phyloP scores from a whole-genome alignment of 2,888 invertebrate species.

The Malthinus flaveolus region DNA sequence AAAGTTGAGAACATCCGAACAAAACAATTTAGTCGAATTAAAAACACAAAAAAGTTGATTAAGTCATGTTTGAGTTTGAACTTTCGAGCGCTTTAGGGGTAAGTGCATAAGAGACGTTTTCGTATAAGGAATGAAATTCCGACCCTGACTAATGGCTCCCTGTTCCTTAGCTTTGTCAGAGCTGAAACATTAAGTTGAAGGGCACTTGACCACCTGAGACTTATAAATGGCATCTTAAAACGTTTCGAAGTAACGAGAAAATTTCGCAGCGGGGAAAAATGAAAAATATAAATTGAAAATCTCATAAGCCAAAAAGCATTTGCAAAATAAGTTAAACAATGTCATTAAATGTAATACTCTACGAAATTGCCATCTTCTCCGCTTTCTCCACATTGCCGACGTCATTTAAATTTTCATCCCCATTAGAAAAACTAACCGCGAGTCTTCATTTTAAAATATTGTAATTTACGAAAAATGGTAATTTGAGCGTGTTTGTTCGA shows the following conservation, averaged over 20 bases:
- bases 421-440: too few relatives aligned
- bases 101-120: too few relatives aligned
- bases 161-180: constrained; percentile 11
- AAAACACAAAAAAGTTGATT: not conserved
- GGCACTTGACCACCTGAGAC: constrained; percentile 30
- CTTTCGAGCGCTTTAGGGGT: too few relatives aligned
- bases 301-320: not conserved
- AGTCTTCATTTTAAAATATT: too few relatives aligned
- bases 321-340: not conserved
- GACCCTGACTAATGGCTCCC: constrained; percentile 10
- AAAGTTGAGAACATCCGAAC: not conserved
- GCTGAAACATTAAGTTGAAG: constrained; percentile 13
- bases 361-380: not conserved
- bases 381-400: too few relatives aligned
- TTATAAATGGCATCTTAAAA: constrained; percentile 24
- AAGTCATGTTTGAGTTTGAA: too few relatives aligned
- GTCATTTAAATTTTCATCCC: too few relatives aligned
- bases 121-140: constrained; percentile 7
- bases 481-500: not conserved
- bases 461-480: too few relatives aligned
- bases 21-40: not conserved
- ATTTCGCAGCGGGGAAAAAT: not conserved
- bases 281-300: constrained; percentile 1
- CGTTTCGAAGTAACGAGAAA: not conserved
- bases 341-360: not conserved